Conservation (phyloP, 37 sponge, comb jelly and placozoan genomes). For the Hormiphora californensis region DNA sequence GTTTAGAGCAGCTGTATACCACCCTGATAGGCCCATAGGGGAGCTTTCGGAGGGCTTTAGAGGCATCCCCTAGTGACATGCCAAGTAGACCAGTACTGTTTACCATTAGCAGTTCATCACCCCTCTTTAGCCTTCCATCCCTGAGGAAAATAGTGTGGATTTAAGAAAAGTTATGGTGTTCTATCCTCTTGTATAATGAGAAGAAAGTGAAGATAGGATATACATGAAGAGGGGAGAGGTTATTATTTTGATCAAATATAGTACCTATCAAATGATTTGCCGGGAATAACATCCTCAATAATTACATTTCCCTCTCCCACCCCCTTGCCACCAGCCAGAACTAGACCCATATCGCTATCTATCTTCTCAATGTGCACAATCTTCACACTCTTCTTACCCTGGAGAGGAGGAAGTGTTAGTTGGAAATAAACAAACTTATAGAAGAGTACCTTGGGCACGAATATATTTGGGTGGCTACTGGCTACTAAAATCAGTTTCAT, state of each 20-base stretch:
- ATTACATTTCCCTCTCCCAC: conserved; percentile 35
- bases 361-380: conserved; percentile 51
- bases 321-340: conserved; percentile 29
- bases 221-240: not conserved
- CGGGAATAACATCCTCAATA: not conserved
- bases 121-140: conserved; percentile 15
- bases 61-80: conserved; percentile 12
- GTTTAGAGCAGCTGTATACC: conserved; percentile 45
- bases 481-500: not conserved
- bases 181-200: not conserved
- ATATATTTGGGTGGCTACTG: not conserved
- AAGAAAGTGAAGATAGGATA: not conserved
- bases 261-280: conserved; percentile 20
- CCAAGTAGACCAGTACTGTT: conserved; percentile 45
- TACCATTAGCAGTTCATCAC: conserved; percentile 44
- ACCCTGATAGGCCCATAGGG: conserved; percentile 42
- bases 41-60: conserved; percentile 14
- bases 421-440: not conserved
- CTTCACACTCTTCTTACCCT: conserved; percentile 55
- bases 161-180: no score
- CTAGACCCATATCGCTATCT: conserved; percentile 26
- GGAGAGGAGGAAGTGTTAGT: not conserved
- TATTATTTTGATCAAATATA: no score
- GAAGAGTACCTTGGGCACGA: not conserved
- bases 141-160: not conserved